Conservation (phyloP, 2,888 invertebrate genomes). For the Eilema griseolum region DNA sequence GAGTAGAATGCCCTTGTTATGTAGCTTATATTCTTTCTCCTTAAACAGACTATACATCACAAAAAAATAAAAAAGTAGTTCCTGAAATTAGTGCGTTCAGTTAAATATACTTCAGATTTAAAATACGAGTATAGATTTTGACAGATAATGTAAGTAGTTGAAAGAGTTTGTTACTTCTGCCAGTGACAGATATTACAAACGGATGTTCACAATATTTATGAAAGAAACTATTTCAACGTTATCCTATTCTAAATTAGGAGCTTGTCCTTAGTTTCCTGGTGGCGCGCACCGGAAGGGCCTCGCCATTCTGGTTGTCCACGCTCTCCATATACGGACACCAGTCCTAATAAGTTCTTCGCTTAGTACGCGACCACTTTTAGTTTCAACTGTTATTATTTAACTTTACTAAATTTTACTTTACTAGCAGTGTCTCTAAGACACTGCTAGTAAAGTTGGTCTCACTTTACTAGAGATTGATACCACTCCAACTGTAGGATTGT, state of each 20-base stretch:
- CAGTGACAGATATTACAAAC: background rate
- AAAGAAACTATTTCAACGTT: conserved; percentile 24
- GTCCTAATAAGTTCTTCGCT: conserved; percentile 66
- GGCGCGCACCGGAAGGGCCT: conserved; percentile 74
- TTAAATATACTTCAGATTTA: no score
- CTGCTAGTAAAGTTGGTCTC: background rate
- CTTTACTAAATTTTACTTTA: background rate
- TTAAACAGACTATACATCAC: no score
- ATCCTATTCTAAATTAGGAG: conserved; percentile 41
- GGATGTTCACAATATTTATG: background rate
- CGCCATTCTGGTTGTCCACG: conserved; percentile 61
- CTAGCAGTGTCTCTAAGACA: no score
- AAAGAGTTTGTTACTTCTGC: background rate
- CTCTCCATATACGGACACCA: conserved; percentile 61
- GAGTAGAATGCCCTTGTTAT: no score
- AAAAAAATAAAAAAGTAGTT: no score
- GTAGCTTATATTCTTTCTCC: no score
- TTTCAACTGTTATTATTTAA: conserved; percentile 49
- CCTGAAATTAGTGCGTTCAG: no score
- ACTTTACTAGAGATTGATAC: background rate
- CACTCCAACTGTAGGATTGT: no score
- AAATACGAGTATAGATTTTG: background rate
- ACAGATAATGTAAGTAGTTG: background rate
- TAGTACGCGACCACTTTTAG: conserved; percentile 60
- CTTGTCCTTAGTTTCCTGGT: conserved; percentile 50